A percentile compares a stretch with the other conserved stretches of the same genome.
These are phyloP conservation scores for Psophia crepitans DNA, from an alignment of 2,113 vertebrate genomes.

Conservation along the genomic window DNA sequence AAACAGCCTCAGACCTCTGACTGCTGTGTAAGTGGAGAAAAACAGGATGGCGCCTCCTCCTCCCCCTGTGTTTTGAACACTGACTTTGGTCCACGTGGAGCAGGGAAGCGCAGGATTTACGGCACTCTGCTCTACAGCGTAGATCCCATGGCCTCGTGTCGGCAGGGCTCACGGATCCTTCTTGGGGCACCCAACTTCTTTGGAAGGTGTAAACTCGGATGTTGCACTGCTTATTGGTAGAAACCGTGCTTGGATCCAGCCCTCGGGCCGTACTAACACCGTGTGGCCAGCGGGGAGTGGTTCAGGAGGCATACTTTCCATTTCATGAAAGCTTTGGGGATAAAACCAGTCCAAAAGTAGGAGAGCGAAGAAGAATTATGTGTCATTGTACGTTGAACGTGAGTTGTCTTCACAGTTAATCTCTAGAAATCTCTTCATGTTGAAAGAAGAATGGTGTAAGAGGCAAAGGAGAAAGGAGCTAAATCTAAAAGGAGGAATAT, in stretches of 20 bases:
- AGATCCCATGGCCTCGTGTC: neutral
- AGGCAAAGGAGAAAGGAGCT: neutral
- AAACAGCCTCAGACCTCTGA: neutral
- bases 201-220: neutral
- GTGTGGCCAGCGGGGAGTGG: fast-evolving
- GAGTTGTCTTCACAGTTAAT: neutral
- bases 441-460: neutral
- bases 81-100: neutral
- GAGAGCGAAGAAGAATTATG: neutral
- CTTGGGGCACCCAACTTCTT: fast-evolving
- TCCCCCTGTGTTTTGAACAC: neutral
- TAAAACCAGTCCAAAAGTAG: neutral
- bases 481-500: neutral
- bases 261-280: neutral
- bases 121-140: fast-evolving
- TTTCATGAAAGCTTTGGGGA: neutral
- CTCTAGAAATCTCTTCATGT: neutral
- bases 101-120: neutral
- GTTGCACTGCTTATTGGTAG: neutral
- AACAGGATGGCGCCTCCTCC: neutral
- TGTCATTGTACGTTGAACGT: neutral
- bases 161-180: neutral
- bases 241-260: neutral
- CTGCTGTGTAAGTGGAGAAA: neutral
- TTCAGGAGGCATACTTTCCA: neutral